Evolutionary conservation across 2,113 vertebrate species (phyloP).

Genomic region (Cyprinodon variegatus): DNA sequence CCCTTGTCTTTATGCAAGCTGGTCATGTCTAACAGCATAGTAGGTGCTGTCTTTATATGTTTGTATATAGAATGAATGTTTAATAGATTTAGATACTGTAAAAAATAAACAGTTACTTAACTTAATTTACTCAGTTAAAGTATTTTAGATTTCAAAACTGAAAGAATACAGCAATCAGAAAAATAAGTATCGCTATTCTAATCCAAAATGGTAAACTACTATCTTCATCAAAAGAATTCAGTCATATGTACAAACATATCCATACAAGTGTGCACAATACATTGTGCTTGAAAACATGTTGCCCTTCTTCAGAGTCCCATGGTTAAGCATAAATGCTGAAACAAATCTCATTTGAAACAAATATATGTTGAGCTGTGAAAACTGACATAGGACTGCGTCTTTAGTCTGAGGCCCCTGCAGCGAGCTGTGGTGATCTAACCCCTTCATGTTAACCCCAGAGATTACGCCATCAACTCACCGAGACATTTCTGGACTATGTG

Average conservation of each 20-base stretch:
- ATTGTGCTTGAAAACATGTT: background rate
- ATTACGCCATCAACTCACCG: too few species aligned
- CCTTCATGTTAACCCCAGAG: too few species aligned
- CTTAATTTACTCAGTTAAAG: background rate
- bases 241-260: background rate
- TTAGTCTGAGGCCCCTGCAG: too few species aligned
- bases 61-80: background rate
- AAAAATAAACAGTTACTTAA: background rate
- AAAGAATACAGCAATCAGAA: background rate
- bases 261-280: background rate
- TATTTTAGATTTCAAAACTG: background rate
- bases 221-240: background rate
- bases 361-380: background rate
- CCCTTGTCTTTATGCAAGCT: too few species aligned
- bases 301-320: background rate
- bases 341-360: background rate
- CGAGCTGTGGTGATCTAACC: too few species aligned
- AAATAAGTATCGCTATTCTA: background rate
- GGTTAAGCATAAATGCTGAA: background rate
- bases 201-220: background rate
- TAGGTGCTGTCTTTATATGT: background rate
- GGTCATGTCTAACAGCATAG: too few species aligned
- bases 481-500: too few species aligned
- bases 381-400: background rate
- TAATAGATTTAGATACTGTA: background rate